Conservation (phyloP, 1,140 invertebrate species). For the Rhyacophila brunnea region DNA sequence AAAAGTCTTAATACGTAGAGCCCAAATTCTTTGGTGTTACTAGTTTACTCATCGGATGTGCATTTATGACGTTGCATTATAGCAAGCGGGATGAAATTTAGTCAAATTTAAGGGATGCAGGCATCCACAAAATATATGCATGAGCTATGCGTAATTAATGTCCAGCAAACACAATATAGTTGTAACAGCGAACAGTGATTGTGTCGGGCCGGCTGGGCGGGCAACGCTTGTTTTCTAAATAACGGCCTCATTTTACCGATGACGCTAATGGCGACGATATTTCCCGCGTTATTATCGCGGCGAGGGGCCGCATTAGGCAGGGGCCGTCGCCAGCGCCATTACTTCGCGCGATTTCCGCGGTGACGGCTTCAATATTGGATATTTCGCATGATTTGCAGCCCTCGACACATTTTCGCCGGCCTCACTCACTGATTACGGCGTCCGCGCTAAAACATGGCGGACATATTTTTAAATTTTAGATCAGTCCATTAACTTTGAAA, state of each 20-base stretch:
- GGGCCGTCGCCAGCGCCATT: conserved; percentile 8
- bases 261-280: conserved; percentile 35
- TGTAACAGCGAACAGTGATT: conserved; percentile 21
- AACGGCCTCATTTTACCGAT: conserved; percentile 35
- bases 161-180: conserved; percentile 16
- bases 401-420: no score
- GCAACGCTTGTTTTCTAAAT: conserved; percentile 35
- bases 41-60: no score
- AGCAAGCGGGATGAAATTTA: not conserved
- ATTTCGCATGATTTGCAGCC: conserved; percentile 17
- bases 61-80: no score
- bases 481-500: no score
- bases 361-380: conserved; percentile 22
- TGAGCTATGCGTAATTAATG: conserved; percentile 18
- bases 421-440: no score
- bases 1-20: no score
- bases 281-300: conserved; percentile 31
- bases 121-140: conserved; percentile 7
- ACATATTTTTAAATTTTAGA: no score
- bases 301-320: conserved; percentile 13
- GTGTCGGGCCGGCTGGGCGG: conserved; percentile 20
- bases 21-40: no score
- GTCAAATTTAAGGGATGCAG: not conserved
- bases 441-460: no score
- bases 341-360: conserved; percentile 21